Evolutionary conservation across 2,888 invertebrate genomes (phyloP).

Genomic region (Lithophane ornitopus): DNA sequence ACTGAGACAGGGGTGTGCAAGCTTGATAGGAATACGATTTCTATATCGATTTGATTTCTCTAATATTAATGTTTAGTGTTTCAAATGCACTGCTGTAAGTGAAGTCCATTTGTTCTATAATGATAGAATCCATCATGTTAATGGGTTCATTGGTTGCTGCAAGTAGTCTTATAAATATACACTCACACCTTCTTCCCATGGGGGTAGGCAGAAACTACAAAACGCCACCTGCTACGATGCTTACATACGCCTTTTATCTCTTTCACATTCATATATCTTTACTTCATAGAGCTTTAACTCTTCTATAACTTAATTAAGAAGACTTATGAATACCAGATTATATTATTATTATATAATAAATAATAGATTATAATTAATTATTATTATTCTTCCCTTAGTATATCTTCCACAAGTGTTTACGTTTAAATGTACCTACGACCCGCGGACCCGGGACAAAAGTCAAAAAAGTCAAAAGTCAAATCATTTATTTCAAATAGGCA

Average conservation of each 20-base stretch:
- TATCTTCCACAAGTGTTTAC: not conserved
- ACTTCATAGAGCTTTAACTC: not conserved
- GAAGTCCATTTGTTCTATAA: not conserved
- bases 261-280: no score
- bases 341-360: no score
- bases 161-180: not conserved
- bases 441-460: no score
- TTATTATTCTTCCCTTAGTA: not conserved
- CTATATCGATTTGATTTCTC: not conserved
- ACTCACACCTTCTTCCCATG: no score
- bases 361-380: no score
- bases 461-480: no score
- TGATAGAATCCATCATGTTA: no score
- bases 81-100: not conserved
- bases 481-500: no score
- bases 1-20: constrained; percentile 77
- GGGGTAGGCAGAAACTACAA: no score
- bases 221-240: no score
- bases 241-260: no score
- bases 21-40: constrained; percentile 17
- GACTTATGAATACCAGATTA: not conserved
- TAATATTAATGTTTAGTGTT: not conserved
- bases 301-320: not conserved
- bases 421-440: not conserved
- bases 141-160: not conserved